These are phyloP conservation scores for Chitala chitala DNA, from an alignment of 2,113 vertebrate species.

Conservation along the genomic window DNA sequence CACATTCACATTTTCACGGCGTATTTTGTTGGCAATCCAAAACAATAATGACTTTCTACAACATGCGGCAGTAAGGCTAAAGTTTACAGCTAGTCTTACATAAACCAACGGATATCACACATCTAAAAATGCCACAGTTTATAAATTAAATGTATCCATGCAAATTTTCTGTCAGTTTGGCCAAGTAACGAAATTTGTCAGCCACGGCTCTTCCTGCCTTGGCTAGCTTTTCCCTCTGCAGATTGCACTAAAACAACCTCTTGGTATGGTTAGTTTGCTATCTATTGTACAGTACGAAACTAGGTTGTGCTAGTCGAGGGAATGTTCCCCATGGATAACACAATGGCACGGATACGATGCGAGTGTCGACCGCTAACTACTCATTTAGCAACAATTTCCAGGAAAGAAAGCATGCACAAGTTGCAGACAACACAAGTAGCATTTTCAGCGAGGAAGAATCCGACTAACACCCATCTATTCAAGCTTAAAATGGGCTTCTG, in stretches of 20 bases:
- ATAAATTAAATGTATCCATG: slow-evolving; percentile 7
- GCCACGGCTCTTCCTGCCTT: not conserved
- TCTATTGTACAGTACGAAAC: slow-evolving; percentile 5
- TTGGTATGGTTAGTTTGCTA: not conserved
- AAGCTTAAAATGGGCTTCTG: not conserved
- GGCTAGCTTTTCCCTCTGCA: slow-evolving; percentile 6
- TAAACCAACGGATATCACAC: not conserved
- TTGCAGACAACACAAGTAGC: not conserved
- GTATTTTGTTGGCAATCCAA: not conserved
- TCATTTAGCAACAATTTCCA: not conserved
- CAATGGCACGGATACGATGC: slow-evolving; percentile 2
- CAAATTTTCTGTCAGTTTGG: not conserved
- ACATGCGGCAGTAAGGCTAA: not conserved
- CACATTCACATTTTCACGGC: not conserved
- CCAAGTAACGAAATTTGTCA: slow-evolving; percentile 1
- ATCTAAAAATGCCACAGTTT: not conserved
- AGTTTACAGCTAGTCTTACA: not conserved
- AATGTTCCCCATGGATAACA: not conserved
- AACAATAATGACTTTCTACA: too few species aligned
- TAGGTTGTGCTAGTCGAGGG: slow-evolving; percentile 13
- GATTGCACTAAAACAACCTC: slow-evolving; percentile 7
- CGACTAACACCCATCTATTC: not conserved
- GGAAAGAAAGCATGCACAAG: not conserved
- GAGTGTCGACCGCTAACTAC: not conserved
- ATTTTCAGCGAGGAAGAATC: not conserved